A percentile compares a stretch with the other conserved stretches of the same genome.
Conservation (phyloP, 2,113 vertebrate genomes). For the Suricata suricatta region DNA sequence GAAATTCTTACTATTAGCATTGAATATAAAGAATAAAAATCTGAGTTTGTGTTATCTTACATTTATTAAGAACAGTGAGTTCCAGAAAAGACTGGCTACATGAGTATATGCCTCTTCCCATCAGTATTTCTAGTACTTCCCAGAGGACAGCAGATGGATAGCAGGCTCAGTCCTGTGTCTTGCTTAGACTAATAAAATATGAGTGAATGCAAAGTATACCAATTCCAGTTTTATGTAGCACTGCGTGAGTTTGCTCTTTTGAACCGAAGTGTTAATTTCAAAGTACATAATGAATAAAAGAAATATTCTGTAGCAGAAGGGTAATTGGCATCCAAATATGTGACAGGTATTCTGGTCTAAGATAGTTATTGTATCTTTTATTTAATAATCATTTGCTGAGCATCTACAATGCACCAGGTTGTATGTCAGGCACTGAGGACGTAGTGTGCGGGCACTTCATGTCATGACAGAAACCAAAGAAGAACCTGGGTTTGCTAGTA, state of each 20-base stretch:
- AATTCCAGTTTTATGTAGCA: not conserved
- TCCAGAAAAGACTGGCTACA: not conserved
- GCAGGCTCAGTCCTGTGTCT: not conserved
- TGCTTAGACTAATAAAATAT: not conserved
- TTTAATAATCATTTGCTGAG: not conserved
- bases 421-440: not conserved
- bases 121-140: not conserved
- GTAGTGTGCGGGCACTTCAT: not conserved
- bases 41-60: not conserved
- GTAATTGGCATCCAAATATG: not conserved
- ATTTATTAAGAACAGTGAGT: not conserved
- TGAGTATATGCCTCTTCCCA: not conserved
- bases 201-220: not conserved
- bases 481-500: not conserved
- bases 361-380: not conserved
- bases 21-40: not conserved
- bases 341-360: not conserved
- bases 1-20: not conserved
- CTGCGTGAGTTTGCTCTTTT: not conserved
- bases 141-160: not conserved
- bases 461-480: not conserved
- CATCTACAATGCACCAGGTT: not conserved
- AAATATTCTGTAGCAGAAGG: not conserved
- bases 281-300: not conserved
- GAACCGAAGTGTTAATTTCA: slow-evolving; percentile 18